These are phyloP conservation scores for Drosophila pegasa DNA, from an alignment of 2,888 invertebrate genomes.

Conservation along the genomic window DNA sequence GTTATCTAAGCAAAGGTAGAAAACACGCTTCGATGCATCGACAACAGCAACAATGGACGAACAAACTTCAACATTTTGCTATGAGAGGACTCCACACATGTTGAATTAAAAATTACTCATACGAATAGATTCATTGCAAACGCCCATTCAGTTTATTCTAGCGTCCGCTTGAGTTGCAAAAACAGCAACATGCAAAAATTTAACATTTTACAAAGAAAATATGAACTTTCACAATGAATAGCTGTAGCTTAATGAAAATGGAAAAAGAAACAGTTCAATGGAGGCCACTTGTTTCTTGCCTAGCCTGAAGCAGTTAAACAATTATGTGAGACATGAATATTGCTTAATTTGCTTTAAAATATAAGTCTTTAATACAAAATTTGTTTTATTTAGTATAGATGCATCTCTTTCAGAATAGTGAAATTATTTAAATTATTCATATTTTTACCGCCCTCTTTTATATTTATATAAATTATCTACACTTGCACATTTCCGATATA, in stretches of 20 bases:
- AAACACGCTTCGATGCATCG: conserved; percentile 41
- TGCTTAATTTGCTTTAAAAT: too few relatives aligned
- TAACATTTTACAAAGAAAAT: background rate
- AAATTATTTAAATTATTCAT: too few relatives aligned
- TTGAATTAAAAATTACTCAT: conserved; percentile 17
- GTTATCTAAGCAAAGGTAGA: conserved; percentile 45
- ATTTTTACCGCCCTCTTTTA: too few relatives aligned
- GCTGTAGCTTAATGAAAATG: background rate
- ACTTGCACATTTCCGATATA: too few relatives aligned
- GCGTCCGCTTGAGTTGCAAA: background rate
- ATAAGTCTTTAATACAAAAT: too few relatives aligned
- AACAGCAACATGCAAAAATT: background rate
- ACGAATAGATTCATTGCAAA: conserved; percentile 16
- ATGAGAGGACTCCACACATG: background rate
- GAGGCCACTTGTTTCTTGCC: too few relatives aligned
- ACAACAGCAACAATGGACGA: conserved; percentile 14
- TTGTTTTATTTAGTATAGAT: too few relatives aligned
- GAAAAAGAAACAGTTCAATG: background rate
- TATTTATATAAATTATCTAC: too few relatives aligned
- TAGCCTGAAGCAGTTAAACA: too few relatives aligned
- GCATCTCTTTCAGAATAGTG: too few relatives aligned
- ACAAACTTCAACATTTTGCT: conserved; percentile 34
- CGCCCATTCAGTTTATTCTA: conserved; percentile 2
- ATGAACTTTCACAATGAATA: background rate
- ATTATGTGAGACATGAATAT: too few relatives aligned